Evolutionary conservation across 2,113 vertebrate species (phyloP).

Genomic region (Myrmecophaga tridactyla): DNA sequence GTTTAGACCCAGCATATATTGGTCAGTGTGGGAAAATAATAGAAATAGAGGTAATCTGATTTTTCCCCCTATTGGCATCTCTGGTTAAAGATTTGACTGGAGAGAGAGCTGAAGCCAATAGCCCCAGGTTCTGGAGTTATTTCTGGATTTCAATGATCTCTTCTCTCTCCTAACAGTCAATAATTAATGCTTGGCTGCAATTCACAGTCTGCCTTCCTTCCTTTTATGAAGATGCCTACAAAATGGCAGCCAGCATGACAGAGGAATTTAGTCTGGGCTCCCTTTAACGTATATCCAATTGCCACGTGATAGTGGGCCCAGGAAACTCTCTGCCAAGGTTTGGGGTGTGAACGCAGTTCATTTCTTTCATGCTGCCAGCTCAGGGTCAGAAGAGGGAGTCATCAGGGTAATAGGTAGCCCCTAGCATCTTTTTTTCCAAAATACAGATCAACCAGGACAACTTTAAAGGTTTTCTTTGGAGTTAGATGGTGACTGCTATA

Average conservation of each 20-base stretch:
- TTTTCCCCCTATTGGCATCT: not conserved
- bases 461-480: not conserved
- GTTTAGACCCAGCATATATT: not conserved
- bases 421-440: not conserved
- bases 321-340: not conserved
- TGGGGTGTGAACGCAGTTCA: not conserved
- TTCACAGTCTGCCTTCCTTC: not conserved
- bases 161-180: not conserved
- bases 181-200: not conserved
- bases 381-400: not conserved
- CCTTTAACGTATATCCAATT: not conserved
- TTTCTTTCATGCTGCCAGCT: not conserved
- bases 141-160: not conserved
- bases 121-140: not conserved
- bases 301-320: not conserved
- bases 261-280: not conserved
- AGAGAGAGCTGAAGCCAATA: not conserved
- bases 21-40: not conserved
- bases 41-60: not conserved
- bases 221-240: not conserved
- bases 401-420: not conserved
- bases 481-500: not conserved
- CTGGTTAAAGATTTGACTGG: not conserved
- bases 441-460: not conserved
- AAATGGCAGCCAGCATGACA: not conserved